Evolutionary conservation across 2,888 invertebrate genomes (phyloP).

Genomic region (Euplexia lucipara): DNA sequence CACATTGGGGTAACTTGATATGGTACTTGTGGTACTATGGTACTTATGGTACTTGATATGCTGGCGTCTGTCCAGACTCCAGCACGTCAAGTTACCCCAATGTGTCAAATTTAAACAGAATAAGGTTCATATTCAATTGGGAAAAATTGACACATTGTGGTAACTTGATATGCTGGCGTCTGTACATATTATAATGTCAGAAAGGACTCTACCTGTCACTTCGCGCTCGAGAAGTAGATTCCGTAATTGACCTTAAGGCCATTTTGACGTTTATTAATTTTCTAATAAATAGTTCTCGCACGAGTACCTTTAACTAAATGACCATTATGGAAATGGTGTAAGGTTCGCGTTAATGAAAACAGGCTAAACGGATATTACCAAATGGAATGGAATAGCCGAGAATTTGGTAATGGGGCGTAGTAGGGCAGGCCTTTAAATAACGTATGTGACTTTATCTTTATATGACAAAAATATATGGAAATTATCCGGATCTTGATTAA

Average conservation of each 20-base stretch:
- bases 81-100: no score
- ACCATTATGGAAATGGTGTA: constrained; percentile 47
- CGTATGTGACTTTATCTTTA: constrained; percentile 37
- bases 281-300: constrained; percentile 33
- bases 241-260: no score
- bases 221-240: background rate
- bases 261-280: constrained; percentile 31
- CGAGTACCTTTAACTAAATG: constrained; percentile 39
- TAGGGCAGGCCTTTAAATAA: constrained; percentile 38
- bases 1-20: no score
- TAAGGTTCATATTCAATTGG: no score
- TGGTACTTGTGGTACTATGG: no score
- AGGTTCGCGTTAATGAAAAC: constrained; percentile 64
- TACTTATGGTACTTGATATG: no score
- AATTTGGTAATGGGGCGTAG: constrained; percentile 57
- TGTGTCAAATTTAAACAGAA: no score
- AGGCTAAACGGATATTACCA: constrained; percentile 67
- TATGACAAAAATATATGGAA: constrained; percentile 30
- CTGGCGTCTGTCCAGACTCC: no score
- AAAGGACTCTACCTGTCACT: no score
- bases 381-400: constrained; percentile 47
- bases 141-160: no score
- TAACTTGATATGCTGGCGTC: no score
- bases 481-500: constrained; percentile 22
- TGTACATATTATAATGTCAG: no score